Base-by-base conservation (phyloP, 2,113 vertebrate species). In the Lanius ludovicianus region DNA sequence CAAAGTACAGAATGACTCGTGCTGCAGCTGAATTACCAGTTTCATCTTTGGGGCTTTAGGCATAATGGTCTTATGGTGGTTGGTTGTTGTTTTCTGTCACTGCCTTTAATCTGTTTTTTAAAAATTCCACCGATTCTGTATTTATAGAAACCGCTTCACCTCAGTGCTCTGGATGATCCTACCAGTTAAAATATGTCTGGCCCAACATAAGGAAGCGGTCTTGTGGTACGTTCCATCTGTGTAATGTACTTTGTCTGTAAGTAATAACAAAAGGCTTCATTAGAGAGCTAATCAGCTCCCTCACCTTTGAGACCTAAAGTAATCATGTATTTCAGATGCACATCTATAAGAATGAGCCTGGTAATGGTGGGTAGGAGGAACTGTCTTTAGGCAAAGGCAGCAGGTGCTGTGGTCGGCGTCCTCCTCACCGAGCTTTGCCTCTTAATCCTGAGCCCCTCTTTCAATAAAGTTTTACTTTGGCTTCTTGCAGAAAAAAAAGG, bases 401-500 rank as follows among this genome's bases (percentile, higher is more conserved):
- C 89, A 81, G 91, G 90, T 59, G 70, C 15, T 46, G 71, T 42
- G 30, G 64, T 55, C 6, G 19, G 39, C 59, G 88, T 78, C 63
- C 15, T 94, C 89, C 71, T 35, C 10, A 5, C 50, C 0, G 0
- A 31, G 57, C 33, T 46, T 90, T 71, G 74, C 95, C 49, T 85
- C 91, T 97, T 94, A 76, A 97, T 96, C 96, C 93, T 39, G 63
- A 97, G 89, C 55, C 92, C 64, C 30, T 90, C 96, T 97, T 97
- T 97, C 95, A 96, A 94, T 92, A 65, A 97, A 97, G 96, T 98
- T 98, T 97, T 95, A 96, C 96, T 98, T 97, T 77, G 92, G 91
- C 93, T 98, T 96, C 90, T 96, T 77, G 27, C 74, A 94, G 96
- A 96, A 95, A 90, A 95, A 89, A 96, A 97, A 86, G 96, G 94